Evolutionary conservation across 1,140 invertebrate species (phyloP), one percentile per base, ranked within the genome.

Genomic region (Adoxophyes honmai): DNA sequence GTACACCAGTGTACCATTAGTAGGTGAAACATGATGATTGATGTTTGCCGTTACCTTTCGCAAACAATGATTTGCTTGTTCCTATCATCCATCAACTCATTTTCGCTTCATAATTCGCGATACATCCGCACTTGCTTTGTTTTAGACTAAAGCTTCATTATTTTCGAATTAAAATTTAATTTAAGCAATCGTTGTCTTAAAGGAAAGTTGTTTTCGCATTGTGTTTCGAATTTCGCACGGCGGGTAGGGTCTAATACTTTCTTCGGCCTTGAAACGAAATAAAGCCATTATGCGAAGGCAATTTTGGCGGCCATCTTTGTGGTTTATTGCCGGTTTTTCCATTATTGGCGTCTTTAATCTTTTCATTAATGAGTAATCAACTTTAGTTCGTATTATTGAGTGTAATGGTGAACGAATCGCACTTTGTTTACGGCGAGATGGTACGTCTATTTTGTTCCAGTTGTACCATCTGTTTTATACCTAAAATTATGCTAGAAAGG

Each of bases 161-260:
- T 37, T 28, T 35, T 37, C 34, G 34, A 60, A 53, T 59, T 64
- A 66, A 57, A 42, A 58, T 48, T 59, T 64, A 66, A 59, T 64
- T 61, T 59, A 60, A 34, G 56, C 39, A 64, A 60, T 64, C 56
- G 60, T 60, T 55, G 35, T 61, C 51, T 39, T 60, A 15, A 28
- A 13, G 53, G 48, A 61, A 61, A 56, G 44, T 61, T 55, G 44
- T 59, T 66, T 59, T 55, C 35, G 34, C 35, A 64, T 63, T 61
- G 64, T 69, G 21, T 28, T 28, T 54, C 60, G 44, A 36, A 62
- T 66, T 70, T 70, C 59, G 67, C 61, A 70, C 64, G 67, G 58
- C 60, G 61, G 59, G 55, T 56, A 56, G 55, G 48, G 52, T 64
- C 55, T 60, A 60, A 39, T 68, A 56, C 54, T 68, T 68, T 60